Percentiles rank a stretch among this genome's conserved stretches.
Conservation (phyloP, 2,113 vertebrate genomes). For the Pimephales promelas region DNA sequence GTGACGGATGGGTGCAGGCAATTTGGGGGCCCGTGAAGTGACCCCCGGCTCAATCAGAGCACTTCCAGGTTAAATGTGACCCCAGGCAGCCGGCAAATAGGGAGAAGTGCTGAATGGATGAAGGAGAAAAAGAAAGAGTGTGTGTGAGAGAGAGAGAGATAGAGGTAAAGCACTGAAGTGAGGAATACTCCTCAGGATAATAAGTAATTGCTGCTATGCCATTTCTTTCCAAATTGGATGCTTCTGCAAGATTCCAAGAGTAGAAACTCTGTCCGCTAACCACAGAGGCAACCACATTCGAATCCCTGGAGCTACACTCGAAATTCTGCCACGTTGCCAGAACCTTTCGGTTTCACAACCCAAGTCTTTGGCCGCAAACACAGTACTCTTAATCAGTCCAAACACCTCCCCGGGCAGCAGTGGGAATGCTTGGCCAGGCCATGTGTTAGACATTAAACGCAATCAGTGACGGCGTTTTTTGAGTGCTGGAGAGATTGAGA, state of each 20-base stretch:
- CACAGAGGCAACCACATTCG: slow-evolving; percentile 19
- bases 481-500: slow-evolving; percentile 58
- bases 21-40: slow-evolving; percentile 65
- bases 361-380: slow-evolving; percentile 28
- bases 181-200: slow-evolving; percentile 7
- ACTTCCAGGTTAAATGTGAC: slow-evolving; percentile 79
- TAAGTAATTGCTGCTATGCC: slow-evolving; percentile 27
- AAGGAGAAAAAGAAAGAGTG: slow-evolving; percentile 47
- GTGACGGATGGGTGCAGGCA: slow-evolving; percentile 73
- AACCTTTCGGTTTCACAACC: slow-evolving; percentile 43
- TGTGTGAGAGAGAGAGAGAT: not conserved
- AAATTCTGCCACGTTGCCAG: slow-evolving; percentile 32
- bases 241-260: slow-evolving; percentile 15
- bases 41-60: slow-evolving; percentile 77
- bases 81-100: slow-evolving; percentile 60
- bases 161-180: slow-evolving; percentile 12
- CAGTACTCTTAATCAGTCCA: slow-evolving; percentile 51
- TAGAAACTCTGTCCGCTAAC: slow-evolving; percentile 21
- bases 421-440: slow-evolving; percentile 56
- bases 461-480: slow-evolving; percentile 62
- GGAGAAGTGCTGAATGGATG: slow-evolving; percentile 60
- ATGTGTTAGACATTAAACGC: slow-evolving; percentile 68
- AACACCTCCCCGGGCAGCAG: slow-evolving; percentile 54
- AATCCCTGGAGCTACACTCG: slow-evolving; percentile 38
- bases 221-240: slow-evolving; percentile 24